Evolutionary conservation across 2,888 invertebrate species (phyloP).

Genomic region (Drosophila bunnanda): DNA sequence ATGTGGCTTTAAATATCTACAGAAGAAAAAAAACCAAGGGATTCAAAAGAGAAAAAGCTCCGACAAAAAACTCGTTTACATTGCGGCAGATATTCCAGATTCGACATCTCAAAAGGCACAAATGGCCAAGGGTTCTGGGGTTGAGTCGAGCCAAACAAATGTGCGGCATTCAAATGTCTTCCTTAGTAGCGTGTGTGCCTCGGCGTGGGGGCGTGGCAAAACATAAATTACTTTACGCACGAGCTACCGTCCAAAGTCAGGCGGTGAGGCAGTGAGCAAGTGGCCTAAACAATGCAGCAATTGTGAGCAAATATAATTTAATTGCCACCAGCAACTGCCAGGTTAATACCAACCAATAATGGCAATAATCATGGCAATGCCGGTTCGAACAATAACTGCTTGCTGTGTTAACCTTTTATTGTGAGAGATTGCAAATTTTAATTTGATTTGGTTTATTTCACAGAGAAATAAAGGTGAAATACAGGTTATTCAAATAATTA

Average conservation of each 20-base stretch:
- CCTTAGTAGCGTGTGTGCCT: slow-evolving; percentile 37
- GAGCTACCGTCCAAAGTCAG: slow-evolving; percentile 38
- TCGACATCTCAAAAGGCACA: slow-evolving; percentile 54
- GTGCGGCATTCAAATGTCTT: slow-evolving; percentile 69
- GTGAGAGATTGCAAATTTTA: neutral
- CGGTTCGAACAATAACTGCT: slow-evolving; percentile 8
- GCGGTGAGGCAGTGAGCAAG: neutral
- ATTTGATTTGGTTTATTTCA: no score
- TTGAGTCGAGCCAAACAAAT: slow-evolving; percentile 62
- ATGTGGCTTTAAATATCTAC: slow-evolving; percentile 68
- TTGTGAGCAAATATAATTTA: slow-evolving; percentile 31
- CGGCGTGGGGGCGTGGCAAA: slow-evolving; percentile 54
- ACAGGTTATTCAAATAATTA: neutral
- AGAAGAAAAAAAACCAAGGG: slow-evolving; percentile 8
- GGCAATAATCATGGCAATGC: slow-evolving; percentile 16
- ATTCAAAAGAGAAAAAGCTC: slow-evolving; percentile 4
- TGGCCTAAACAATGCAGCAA: slow-evolving; percentile 24
- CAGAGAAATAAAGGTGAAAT: no score
- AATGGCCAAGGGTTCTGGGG: slow-evolving; percentile 6
- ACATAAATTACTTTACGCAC: slow-evolving; percentile 69
- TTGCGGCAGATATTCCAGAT: slow-evolving; percentile 53
- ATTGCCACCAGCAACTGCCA: slow-evolving; percentile 30
- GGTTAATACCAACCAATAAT: slow-evolving; percentile 52
- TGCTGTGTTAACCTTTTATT: neutral
- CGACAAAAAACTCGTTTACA: slow-evolving; percentile 44